Percentiles rank a stretch among this genome's conserved stretches.
These are phyloP conservation scores for Phytoseiulus persimilis DNA, from an alignment of 2,888 invertebrate species.

Conservation along the genomic window DNA sequence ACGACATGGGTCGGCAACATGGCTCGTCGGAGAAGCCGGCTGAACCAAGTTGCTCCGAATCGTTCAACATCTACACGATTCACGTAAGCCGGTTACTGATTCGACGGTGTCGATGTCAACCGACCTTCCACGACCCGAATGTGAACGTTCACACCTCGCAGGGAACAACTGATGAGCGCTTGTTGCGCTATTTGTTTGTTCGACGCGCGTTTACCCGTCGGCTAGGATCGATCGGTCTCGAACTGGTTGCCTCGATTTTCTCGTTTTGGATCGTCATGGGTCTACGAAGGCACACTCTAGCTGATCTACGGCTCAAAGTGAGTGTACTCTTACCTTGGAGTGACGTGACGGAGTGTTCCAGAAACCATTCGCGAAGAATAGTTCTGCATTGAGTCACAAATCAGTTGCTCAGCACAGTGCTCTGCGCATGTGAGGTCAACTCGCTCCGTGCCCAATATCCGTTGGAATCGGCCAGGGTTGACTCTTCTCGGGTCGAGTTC, in stretches of 20 bases:
- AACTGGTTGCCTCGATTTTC: neutral
- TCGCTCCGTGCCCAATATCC: no score
- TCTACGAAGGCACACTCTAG: no score
- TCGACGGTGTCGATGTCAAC: neutral
- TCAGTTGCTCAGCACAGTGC: no score
- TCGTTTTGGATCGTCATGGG: no score
- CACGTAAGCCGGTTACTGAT: neutral
- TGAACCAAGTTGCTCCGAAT: neutral
- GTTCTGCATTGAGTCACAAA: no score
- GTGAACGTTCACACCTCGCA: neutral
- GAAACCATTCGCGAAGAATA: no score
- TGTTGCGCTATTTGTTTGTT: neutral
- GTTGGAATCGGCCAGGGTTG: no score
- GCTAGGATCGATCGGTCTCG: neutral
- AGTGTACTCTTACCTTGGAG: no score
- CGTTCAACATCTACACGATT: neutral
- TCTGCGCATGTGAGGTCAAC: no score
- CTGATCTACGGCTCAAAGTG: no score
- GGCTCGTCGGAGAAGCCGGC: neutral
- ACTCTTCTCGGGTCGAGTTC: no score
- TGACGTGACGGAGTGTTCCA: no score
- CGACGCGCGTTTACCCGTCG: neutral
- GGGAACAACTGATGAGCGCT: neutral
- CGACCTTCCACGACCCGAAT: neutral
- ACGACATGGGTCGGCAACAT: neutral